Base-by-base conservation (phyloP, 1,140 invertebrate genomes). In the Gonatopus flavifemur region DNA sequence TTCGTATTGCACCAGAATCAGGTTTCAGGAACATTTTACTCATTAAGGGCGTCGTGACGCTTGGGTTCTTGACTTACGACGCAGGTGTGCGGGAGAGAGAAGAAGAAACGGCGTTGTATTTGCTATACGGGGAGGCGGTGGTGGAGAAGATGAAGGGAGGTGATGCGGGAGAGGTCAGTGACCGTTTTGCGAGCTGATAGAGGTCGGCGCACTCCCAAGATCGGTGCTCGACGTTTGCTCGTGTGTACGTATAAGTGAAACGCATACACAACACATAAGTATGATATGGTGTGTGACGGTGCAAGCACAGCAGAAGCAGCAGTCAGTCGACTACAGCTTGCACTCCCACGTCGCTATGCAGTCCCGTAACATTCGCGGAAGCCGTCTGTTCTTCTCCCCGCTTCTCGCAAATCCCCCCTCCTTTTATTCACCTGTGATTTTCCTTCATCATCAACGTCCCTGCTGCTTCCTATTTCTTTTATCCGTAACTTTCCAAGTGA, bases 311-410 rank as follows among this genome's bases (percentile, higher is more conserved):
- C n/a, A n/a, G n/a, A n/a, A n/a, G n/a, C n/a, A n/a, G n/a, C n/a
- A 15, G 9, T n/a, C 13, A 33, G 6, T 12, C 6, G 12, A 12
- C 25, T 28, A 28, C 25, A 12, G 57, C 63, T 57, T 71, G 68
- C 67, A 76, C 74, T 76, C 74, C 74, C 74, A 76, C 76, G 72
- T 77, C 65, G 68, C 67, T 66, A 73, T 74, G 68, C 68, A 67
- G 71, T 78, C 72, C 76, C 76, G 76, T 78, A 78, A 78, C 65
- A 70, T 77, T 78, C 75, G 72, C 67, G 66, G 76, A 77, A 77
- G 59, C 61, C 52, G 35, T 41, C 59, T 43, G 32, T 44, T 45
- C 49, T 51, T 53, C 52, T 48, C 57, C 42, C 48, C 37, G 39
- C 51, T 31, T 52, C 48, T 41, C 52, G n/a, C n/a, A n/a, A n/a